These are phyloP conservation scores for Babyrousa celebensis DNA, from an alignment of 2,797 vertebrate genomes.

Conservation along the genomic window DNA sequence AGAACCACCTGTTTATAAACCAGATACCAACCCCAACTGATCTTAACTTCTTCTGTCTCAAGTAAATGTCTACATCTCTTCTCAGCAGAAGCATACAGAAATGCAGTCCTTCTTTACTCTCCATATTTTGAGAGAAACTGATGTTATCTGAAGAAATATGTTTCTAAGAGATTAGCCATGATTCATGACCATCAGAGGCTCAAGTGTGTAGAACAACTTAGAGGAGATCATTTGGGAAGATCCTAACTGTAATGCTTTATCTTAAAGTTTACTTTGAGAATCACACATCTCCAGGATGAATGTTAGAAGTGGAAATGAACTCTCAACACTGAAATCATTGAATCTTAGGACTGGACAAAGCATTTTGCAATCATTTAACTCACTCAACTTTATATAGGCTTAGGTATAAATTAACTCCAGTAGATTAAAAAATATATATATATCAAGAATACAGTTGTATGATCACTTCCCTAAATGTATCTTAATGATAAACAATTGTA, in stretches of 20 bases:
- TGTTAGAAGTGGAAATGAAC: slow-evolving; percentile 47
- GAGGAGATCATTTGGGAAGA: slow-evolving; percentile 71
- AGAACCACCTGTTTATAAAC: slow-evolving; percentile 16
- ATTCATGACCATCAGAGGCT: slow-evolving; percentile 72
- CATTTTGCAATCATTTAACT: slow-evolving; percentile 12
- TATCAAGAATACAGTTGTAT: slow-evolving; percentile 63
- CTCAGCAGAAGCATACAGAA: slow-evolving; percentile 64
- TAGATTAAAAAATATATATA: slow-evolving; percentile 68
- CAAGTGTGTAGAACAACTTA: slow-evolving; percentile 61
- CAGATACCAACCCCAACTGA: slow-evolving; percentile 43
- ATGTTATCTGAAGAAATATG: slow-evolving; percentile 83
- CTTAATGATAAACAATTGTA: slow-evolving; percentile 69
- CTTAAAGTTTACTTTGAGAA: slow-evolving; percentile 76
- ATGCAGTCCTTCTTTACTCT: not conserved
- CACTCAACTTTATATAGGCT: slow-evolving; percentile 30
- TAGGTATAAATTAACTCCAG: slow-evolving; percentile 3
- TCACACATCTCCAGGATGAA: slow-evolving; percentile 67
- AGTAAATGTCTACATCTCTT: slow-evolving; percentile 67
- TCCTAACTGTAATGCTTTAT: slow-evolving; percentile 66
- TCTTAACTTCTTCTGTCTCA: slow-evolving; percentile 70
- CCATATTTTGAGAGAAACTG: slow-evolving; percentile 52
- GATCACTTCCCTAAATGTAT: slow-evolving; percentile 55
- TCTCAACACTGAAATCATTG: slow-evolving; percentile 21
- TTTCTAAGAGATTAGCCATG: slow-evolving; percentile 79
- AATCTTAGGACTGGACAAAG: slow-evolving; percentile 39